phyloP scores from a whole-genome alignment of 2,888 invertebrate species.

The Chironomus riparius region DNA sequence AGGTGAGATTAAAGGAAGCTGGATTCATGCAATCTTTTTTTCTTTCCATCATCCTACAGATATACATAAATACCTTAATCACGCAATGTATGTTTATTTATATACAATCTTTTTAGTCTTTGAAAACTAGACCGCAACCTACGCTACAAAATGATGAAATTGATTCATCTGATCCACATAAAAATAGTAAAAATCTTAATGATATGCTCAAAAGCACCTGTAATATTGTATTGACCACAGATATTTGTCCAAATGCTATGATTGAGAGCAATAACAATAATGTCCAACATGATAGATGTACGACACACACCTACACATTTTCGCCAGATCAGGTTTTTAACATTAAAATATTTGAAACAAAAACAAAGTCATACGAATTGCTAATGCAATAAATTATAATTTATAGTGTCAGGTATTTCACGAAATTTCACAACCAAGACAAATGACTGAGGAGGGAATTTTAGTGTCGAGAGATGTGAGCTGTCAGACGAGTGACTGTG shows the following conservation, averaged over 20 bases:
- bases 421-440: not conserved
- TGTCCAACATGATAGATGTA: not conserved
- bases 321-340: constrained; percentile 20
- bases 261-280: not conserved
- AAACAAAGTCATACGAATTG: too few relatives aligned
- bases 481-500: constrained; percentile 21
- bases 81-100: not conserved
- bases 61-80: not conserved
- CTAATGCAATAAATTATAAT: not conserved
- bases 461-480: constrained; percentile 25
- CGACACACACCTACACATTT: constrained; percentile 19
- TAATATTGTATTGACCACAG: constrained; percentile 51
- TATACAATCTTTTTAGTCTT: constrained; percentile 2
- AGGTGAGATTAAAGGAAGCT: not conserved
- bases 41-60: too few relatives aligned
- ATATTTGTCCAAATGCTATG: constrained; percentile 28
- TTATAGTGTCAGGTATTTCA: not conserved
- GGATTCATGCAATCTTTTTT: too few relatives aligned
- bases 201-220: constrained; percentile 49
- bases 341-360: not conserved
- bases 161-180: not conserved
- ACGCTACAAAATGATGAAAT: not conserved
- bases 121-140: constrained; percentile 9
- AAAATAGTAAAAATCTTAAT: constrained; percentile 36
- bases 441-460: constrained; percentile 29